phyloP scores from a whole-genome alignment of 2,888 invertebrate species.

The Meta bourneti region DNA sequence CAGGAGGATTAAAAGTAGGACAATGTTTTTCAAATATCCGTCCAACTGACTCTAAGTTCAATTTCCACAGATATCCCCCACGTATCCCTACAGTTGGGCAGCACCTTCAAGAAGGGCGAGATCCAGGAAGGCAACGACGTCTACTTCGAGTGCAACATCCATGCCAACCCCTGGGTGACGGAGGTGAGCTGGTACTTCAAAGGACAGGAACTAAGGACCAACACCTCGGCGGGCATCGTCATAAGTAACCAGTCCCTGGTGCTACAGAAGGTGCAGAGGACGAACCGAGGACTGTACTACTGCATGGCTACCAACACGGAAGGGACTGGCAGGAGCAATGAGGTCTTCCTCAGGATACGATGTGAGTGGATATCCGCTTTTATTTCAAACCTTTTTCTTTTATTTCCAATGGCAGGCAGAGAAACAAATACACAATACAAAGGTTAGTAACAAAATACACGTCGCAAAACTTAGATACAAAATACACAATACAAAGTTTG shows the following conservation, averaged over 20 bases:
- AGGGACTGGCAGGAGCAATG: constrained; percentile 77
- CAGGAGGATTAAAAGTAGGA: too few relatives aligned
- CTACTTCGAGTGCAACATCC: constrained; percentile 76
- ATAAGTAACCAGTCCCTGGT: constrained; percentile 74
- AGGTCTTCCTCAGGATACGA: constrained; percentile 78
- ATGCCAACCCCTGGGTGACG: constrained; percentile 77
- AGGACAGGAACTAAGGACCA: constrained; percentile 73
- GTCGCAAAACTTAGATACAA: too few relatives aligned
- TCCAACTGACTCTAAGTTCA: too few relatives aligned
- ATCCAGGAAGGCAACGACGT: constrained; percentile 84
- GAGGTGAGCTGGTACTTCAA: constrained; percentile 77
- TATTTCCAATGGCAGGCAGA: too few relatives aligned
- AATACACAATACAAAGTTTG: too few relatives aligned
- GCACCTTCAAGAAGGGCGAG: constrained; percentile 91
- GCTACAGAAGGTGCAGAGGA: constrained; percentile 73
- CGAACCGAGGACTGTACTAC: constrained; percentile 70
- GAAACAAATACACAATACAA: too few relatives aligned
- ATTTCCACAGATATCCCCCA: constrained; percentile 88
- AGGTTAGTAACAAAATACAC: too few relatives aligned
- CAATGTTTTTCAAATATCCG: too few relatives aligned
- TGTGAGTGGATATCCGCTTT: constrained; percentile 75
- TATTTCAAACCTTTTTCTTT: background rate
- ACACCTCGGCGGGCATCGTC: constrained; percentile 74
- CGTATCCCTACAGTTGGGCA: constrained; percentile 89
- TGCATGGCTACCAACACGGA: constrained; percentile 76